Percentiles rank a stretch among this genome's conserved stretches.
These are phyloP conservation scores for Phyto melanocephala DNA, from an alignment of 2,888 invertebrate genomes.

Conservation along the genomic window DNA sequence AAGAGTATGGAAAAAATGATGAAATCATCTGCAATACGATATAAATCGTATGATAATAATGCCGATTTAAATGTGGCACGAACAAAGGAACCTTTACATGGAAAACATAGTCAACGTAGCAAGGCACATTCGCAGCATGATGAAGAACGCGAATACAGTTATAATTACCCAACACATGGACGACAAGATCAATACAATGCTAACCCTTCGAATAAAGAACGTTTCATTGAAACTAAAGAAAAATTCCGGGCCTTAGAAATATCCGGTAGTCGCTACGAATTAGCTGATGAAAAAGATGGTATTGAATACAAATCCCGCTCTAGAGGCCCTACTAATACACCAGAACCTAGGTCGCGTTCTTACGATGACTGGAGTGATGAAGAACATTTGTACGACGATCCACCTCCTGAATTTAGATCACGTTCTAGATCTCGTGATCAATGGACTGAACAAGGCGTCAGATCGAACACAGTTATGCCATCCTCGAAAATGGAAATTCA, in stretches of 20 bases:
- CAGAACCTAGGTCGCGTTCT: conserved; percentile 51
- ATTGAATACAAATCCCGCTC: conserved; percentile 67
- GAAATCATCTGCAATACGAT: conserved; percentile 78
- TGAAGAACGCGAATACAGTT: conserved; percentile 67
- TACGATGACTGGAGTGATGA: conserved; percentile 78
- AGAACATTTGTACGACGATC: conserved; percentile 70
- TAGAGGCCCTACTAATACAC: conserved; percentile 71
- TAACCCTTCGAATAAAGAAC: conserved; percentile 84
- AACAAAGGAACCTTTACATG: conserved; percentile 64
- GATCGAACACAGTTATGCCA: conserved; percentile 26
- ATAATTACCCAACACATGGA: conserved; percentile 66
- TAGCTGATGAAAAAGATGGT: conserved; percentile 79
- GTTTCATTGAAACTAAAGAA: conserved; percentile 92
- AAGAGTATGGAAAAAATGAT: conserved; percentile 79
- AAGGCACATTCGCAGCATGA: conserved; percentile 68
- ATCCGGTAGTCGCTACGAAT: conserved; percentile 77
- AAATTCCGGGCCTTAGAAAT: conserved; percentile 89
- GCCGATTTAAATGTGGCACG: conserved; percentile 53
- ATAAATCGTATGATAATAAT: conserved; percentile 73
- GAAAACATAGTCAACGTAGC: conserved; percentile 69
- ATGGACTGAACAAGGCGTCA: conserved; percentile 56
- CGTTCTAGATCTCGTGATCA: conserved; percentile 68
- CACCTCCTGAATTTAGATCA: conserved; percentile 62
- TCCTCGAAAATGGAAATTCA: conserved; percentile 58
- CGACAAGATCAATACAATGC: conserved; percentile 56